Conservation (phyloP, 35 echinoderm and acorn worm genomes). For the Amphiura filiformis region DNA sequence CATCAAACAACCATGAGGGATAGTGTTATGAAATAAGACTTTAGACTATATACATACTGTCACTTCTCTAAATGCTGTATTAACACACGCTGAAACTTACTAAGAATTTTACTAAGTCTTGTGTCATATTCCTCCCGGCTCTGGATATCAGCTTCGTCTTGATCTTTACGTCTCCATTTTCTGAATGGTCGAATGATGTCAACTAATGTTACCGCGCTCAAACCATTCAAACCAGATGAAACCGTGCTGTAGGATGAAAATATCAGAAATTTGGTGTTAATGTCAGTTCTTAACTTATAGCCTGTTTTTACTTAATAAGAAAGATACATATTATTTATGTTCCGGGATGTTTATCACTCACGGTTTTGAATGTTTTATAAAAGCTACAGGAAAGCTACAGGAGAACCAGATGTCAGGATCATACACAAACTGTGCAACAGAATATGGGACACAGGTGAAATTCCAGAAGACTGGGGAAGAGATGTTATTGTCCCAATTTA, state of each 20-base stretch:
- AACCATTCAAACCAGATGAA: neutral
- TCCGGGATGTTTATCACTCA: neutral
- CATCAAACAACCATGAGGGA: too few relatives aligned
- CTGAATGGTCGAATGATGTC: neutral
- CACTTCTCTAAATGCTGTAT: too few relatives aligned
- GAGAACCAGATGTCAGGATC: too few relatives aligned
- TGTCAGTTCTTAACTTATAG: neutral
- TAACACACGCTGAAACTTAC: neutral
- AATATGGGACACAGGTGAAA: too few relatives aligned
- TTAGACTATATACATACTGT: too few relatives aligned
- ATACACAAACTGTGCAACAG: too few relatives aligned
- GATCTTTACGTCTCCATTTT: neutral
- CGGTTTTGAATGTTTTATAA: neutral
- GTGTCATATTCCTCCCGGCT: neutral
- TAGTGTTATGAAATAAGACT: too few relatives aligned
- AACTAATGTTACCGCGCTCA: neutral
- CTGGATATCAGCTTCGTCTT: neutral
- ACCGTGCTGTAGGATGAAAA: neutral
- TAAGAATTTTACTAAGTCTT: neutral
- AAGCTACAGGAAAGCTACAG: too few relatives aligned
- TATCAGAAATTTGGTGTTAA: neutral
- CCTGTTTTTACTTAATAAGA: neutral
- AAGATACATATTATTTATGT: neutral
- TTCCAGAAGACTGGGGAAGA: too few relatives aligned
- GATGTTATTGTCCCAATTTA: too few relatives aligned